A percentile compares a stretch with the other conserved stretches of the same genome.
phyloP scores from a whole-genome alignment of 1,140 invertebrate species.

The Melanaphis sacchari region DNA sequence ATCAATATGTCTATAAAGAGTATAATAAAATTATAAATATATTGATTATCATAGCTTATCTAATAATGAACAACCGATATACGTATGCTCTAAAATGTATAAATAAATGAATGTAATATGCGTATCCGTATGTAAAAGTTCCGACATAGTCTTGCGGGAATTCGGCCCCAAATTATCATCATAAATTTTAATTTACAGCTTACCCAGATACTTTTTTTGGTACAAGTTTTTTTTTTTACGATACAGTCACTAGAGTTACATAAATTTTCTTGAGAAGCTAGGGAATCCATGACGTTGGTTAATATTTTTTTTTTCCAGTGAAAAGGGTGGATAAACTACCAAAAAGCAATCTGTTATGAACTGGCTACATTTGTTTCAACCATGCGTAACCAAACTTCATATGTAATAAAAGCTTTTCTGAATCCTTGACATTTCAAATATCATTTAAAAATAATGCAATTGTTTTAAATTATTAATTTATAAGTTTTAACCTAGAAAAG shows the following conservation, averaged over 20 bases:
- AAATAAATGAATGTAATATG: background rate
- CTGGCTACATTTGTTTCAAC: slow-evolving; percentile 54
- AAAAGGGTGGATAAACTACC: slow-evolving; percentile 49
- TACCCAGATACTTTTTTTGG: slow-evolving; percentile 26
- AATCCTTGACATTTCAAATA: slow-evolving; percentile 36
- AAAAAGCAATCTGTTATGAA: slow-evolving; percentile 56
- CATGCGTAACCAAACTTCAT: slow-evolving; percentile 51
- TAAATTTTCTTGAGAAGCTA: slow-evolving; percentile 56
- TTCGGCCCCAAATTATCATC: slow-evolving; percentile 50
- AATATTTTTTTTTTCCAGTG: slow-evolving; percentile 38
- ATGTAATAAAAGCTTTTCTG: slow-evolving; percentile 50
- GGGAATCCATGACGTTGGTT: slow-evolving; percentile 54
- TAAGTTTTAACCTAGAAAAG: background rate
- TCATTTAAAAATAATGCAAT: slow-evolving; percentile 34
- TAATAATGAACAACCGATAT: background rate
- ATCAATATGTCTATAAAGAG: background rate
- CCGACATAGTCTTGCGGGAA: slow-evolving; percentile 44
- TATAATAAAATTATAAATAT: background rate
- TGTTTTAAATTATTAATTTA: slow-evolving; percentile 39
- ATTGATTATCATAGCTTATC: background rate
- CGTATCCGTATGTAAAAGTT: slow-evolving; percentile 38
- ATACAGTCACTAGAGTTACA: slow-evolving; percentile 54
- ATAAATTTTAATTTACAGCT: slow-evolving; percentile 54
- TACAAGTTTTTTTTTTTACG: slow-evolving; percentile 37
- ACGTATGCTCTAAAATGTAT: background rate